Base-by-base conservation (phyloP, 2,888 invertebrate species). In the Malthinus flaveolus region DNA sequence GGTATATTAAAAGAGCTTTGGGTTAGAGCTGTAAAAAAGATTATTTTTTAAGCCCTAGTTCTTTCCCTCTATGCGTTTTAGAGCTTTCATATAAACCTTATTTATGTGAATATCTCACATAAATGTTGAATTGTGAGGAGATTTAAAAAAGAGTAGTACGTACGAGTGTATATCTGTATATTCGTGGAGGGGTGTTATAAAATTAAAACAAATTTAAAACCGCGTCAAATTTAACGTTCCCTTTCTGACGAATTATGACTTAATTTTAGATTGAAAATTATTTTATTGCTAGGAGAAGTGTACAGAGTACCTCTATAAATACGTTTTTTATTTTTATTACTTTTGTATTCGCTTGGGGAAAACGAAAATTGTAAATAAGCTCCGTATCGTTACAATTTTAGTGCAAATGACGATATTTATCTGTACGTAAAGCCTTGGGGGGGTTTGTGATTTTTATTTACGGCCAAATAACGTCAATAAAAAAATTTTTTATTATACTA, bases 181-280 rank as follows among this genome's bases (percentile, higher is more conserved):
- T 15, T 12, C 15, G 13, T n/a, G 13, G 13, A 9, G 13, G 39
- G 9, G 39, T 9, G 39, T 15, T 39, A 11, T 11, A 39, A 39
- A 39, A 39, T 39, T 39, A 39, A 39, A 11, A 39, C 39, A 39
- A 39, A 39, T 39, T 39, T 39, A 39, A 39, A 39, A 15, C 23
- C 39, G 15, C 13, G 13, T 39, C 39, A 13, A 39, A 39, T 12
- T 39, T 39, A 12, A 39, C 13, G 39, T 39, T 39, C 39, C 12
- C 13, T 11, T 23, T 23, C 23, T 23, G 23, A 23, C 7, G 15
- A 13, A 15, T 39, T 36, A 36, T 11, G 36, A 36, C 9, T 11
- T 11, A 11, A 36, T 36, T 36, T 39, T 39, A 13, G 13, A 39
- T 39, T 13, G 39, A 39, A 23, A 39, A 39, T 39, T 39, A n/a